Conservation (phyloP, 1,140 invertebrate genomes). For the Wasmannia auropunctata region DNA sequence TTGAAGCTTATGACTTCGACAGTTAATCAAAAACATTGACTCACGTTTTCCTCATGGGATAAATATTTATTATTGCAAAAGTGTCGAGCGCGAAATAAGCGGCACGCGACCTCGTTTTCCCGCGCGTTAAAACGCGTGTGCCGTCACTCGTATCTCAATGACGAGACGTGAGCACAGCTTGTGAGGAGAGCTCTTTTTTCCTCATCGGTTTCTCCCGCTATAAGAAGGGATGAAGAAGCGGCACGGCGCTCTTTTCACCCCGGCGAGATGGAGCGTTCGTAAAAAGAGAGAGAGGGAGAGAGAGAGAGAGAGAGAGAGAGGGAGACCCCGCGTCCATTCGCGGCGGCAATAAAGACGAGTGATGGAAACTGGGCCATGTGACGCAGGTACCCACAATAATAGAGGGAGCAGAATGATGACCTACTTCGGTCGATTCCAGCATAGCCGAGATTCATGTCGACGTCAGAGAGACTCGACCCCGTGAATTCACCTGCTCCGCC, state of each 20-base stretch:
- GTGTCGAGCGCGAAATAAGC: not conserved
- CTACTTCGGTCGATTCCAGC: constrained; percentile 55
- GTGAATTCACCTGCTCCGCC: constrained; percentile 12
- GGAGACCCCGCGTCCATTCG: constrained; percentile 8
- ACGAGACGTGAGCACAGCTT: not conserved
- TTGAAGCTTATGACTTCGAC: not conserved
- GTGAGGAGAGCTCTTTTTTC: constrained; percentile 10
- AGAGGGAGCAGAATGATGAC: constrained; percentile 55
- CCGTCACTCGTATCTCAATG: not conserved
- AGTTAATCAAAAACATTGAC: not conserved
- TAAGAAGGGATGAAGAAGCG: constrained; percentile 19
- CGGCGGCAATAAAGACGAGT: constrained; percentile 33
- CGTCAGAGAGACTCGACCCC: constrained; percentile 16
- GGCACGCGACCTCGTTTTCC: not conserved
- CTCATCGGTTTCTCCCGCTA: not conserved
- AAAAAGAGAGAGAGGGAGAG: too few species aligned
- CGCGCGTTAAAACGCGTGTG: not conserved
- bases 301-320: too few species aligned
- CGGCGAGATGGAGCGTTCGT: not conserved
- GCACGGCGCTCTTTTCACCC: not conserved
- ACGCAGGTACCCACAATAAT: constrained; percentile 57
- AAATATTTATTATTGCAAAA: constrained; percentile 27
- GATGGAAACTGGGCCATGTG: constrained; percentile 51
- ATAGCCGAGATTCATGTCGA: constrained; percentile 40
- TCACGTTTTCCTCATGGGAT: not conserved